A percentile compares a stretch with the other conserved stretches of the same genome.
Conservation (phyloP, 2,113 vertebrate species). For the Neodon shergylaensis region DNA sequence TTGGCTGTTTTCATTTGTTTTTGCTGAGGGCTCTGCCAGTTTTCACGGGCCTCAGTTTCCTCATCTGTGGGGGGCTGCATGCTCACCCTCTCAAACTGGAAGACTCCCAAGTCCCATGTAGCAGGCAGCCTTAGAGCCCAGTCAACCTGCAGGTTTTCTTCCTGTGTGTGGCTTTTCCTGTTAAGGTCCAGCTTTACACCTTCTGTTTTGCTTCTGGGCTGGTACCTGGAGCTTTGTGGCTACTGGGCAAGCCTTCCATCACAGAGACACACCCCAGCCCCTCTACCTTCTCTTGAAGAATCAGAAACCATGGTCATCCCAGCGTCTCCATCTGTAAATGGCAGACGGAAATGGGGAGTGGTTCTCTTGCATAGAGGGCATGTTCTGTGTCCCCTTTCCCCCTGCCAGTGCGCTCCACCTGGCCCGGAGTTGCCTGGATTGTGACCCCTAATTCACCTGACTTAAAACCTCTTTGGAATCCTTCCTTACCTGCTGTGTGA, state of each 20-base stretch:
- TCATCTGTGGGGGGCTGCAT: not conserved
- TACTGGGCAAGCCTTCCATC: not conserved
- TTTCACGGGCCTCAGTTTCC: not conserved
- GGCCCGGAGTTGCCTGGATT: not conserved
- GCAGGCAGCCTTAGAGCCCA: fast-evolving
- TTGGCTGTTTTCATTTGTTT: fast-evolving
- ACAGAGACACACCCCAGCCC: not conserved
- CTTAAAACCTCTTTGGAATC: not conserved
- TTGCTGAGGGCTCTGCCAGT: not conserved
- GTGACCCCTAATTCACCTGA: not conserved
- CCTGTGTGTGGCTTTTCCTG: not conserved
- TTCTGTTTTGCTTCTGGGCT: not conserved
- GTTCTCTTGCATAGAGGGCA: not conserved
- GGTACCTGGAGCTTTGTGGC: not conserved
- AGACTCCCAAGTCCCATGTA: not conserved
- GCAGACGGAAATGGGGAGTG: not conserved
- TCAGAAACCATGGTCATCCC: too few relatives aligned
- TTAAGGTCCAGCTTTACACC: not conserved
- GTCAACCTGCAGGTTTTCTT: too few relatives aligned
- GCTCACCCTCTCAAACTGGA: not conserved
- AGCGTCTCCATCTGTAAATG: not conserved
- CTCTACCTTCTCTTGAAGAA: not conserved
- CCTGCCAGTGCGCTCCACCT: not conserved
- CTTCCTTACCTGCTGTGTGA: not conserved
- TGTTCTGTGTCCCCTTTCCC: fast-evolving